Base-by-base conservation (phyloP, 2,888 invertebrate species). In the Notodonta ziczac region DNA sequence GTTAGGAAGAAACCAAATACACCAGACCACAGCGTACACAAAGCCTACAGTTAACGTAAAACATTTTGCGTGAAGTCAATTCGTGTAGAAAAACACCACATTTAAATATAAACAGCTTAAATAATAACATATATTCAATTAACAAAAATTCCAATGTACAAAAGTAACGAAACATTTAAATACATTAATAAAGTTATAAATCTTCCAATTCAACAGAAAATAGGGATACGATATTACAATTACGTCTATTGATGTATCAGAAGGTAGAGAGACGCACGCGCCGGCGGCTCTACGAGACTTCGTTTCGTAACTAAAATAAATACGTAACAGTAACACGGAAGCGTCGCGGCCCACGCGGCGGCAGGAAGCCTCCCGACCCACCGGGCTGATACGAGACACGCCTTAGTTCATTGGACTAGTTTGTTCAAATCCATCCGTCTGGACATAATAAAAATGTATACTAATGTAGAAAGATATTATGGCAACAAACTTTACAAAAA, bases 391-490 rank as follows among this genome's bases (percentile, higher is more conserved):
- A 76, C 70, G 76, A 78, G 80, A 83, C 84, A 82, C 86, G 83
- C 86, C 83, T 81, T 77, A 78, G 74, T 87, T 83, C 86, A 87
- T 87, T 87, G 89, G 93, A 93, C 93, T 92, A 93, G 93, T 91
- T 91, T 91, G 91, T 90, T 93, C 92, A 89, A 91, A 91, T 92
- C 90, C 90, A 89, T 89, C 82, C 87, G 84, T 88, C 83, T 89
- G 90, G 91, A 92, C 90, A 89, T 82, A 83, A 88, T 88, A 84
- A 82, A 24, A 86, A 88, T 89, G 90, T 91, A 91, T 90, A 91
- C 90, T 92, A 91, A 91, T 88, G 90, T 92, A 93, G 89, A 92
- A 92, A 91, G 91, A 91, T 93, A 93, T 93, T 92, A 93, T 93
- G 93, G 93, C 93, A 93, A 93, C 93, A 91, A 92, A 93, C 92